Evolutionary conservation across 2,113 vertebrate species (phyloP), one percentile per base, ranked within the genome.

Genomic region (Actenoides lindsayi): DNA sequence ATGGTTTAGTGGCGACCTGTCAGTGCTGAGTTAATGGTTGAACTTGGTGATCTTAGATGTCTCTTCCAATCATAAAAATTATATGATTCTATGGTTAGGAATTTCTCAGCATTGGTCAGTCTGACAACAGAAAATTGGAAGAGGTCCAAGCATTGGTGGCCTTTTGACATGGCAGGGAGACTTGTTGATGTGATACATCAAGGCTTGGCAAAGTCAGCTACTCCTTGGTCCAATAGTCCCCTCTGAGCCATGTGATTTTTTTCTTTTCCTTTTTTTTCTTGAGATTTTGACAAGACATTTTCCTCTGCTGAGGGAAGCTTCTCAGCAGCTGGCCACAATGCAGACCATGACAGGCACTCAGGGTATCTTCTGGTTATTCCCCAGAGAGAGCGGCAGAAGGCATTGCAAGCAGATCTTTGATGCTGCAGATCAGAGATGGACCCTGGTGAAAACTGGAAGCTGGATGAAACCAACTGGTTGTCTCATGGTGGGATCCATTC

Each of bases 401-500:
- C 69, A 56, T 87, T 95, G 80, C 57, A 44, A 92, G 80, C 83
- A 94, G 91, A 88, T 87, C 77, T 96, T 95, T 90, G 96, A 92
- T 93, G 89, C 93, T 94, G 71, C 12, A 35, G 51, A 78, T 68
- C 94, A 96, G 97, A 79, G 77, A 98, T 98, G 98, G 98, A 98
- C 50, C 93, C 97, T 68, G 79, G 63, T 95, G 98, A 98, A 89
- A 97, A 92, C 77, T 98, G 98, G 98, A 96, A 97, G 80, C 96
- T 98, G 94, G 98, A 98, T 73, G 98, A 98, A 94, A 97, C 95
- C 95, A 94, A 95, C 89, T 98, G 98, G 98, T 78, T 98, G 83
- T 89, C 97, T 68, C 97, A 91, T 63, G 89, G 95, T 83, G 98
- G 98, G 92, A 94, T 97, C 51, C 97, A 97, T 90, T 95, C 97